Evolutionary conservation across 2,797 vertebrate species (phyloP).

Genomic region (Chelon labrosus): DNA sequence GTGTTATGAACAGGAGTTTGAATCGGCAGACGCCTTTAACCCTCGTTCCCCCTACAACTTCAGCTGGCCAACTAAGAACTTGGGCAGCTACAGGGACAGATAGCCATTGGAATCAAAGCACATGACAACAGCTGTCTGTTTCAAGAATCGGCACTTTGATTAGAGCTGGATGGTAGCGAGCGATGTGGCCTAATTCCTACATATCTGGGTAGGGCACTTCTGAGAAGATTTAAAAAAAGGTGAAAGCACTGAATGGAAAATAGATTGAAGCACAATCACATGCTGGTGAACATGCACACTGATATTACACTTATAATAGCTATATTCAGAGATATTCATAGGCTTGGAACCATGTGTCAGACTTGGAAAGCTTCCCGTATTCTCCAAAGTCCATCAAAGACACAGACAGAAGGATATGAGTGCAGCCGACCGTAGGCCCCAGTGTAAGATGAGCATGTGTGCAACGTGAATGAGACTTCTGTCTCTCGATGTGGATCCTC

Average conservation of each 20-base stretch:
- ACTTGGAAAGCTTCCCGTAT: constrained; percentile 79
- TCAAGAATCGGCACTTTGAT: constrained; percentile 90
- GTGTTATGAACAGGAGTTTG: constrained; percentile 58
- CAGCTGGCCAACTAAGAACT: constrained; percentile 78
- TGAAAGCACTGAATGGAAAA: constrained; percentile 69
- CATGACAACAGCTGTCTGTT: constrained; percentile 90
- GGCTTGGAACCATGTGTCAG: constrained; percentile 78
- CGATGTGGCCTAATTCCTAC: constrained; percentile 85
- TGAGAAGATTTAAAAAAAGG: constrained; percentile 58
- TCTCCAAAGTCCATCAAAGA: constrained; percentile 70
- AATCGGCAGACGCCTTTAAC: constrained; percentile 55
- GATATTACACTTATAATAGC: constrained; percentile 49
- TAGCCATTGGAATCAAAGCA: constrained; percentile 84
- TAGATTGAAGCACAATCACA: constrained; percentile 66
- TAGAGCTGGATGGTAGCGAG: constrained; percentile 81
- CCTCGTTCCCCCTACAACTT: constrained; percentile 70
- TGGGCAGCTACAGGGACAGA: constrained; percentile 75
- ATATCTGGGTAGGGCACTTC: constrained; percentile 86
- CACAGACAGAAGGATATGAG: constrained; percentile 61
- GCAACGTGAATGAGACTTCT: constrained; percentile 71
- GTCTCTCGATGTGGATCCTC: constrained; percentile 51
- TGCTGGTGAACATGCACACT: constrained; percentile 50
- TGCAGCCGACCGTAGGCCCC: constrained; percentile 54
- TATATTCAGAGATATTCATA: constrained; percentile 70
- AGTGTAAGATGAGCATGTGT: constrained; percentile 66